Conservation (phyloP, 2,797 vertebrate genomes). For the Myotis daubentonii region DNA sequence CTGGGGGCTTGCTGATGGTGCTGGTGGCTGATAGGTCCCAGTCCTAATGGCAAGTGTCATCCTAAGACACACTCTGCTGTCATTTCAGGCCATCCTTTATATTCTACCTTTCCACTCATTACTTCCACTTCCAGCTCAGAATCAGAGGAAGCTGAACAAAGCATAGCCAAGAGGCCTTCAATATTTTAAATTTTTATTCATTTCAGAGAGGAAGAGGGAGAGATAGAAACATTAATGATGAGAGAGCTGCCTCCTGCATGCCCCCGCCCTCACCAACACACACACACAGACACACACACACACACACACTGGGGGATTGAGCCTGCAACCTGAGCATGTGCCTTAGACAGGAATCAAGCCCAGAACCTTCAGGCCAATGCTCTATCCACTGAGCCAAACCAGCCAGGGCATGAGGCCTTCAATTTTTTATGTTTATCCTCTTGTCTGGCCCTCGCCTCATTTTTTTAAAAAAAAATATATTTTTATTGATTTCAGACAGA, state of each 20-base stretch:
- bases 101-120: neutral
- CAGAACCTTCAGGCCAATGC: too few relatives aligned
- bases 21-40: neutral
- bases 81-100: neutral
- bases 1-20: neutral
- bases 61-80: neutral
- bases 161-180: neutral
- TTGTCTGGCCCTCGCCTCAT: neutral
- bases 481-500: too few relatives aligned
- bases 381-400: too few relatives aligned
- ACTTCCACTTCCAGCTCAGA: neutral
- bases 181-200: neutral
- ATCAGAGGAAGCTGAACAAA: neutral
- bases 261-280: too few relatives aligned
- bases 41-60: neutral
- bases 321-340: too few relatives aligned
- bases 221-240: too few relatives aligned
- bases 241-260: too few relatives aligned
- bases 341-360: too few relatives aligned
- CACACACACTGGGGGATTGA: too few relatives aligned
- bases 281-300: too few relatives aligned
- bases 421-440: neutral
- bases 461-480: too few relatives aligned
- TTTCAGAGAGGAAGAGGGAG: too few relatives aligned
- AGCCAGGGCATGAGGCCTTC: neutral